A percentile compares a stretch with the other conserved stretches of the same genome.
Evolutionary conservation across 2,888 invertebrate genomes (phyloP).

Genomic region (Sarcophaga rosellei): DNA sequence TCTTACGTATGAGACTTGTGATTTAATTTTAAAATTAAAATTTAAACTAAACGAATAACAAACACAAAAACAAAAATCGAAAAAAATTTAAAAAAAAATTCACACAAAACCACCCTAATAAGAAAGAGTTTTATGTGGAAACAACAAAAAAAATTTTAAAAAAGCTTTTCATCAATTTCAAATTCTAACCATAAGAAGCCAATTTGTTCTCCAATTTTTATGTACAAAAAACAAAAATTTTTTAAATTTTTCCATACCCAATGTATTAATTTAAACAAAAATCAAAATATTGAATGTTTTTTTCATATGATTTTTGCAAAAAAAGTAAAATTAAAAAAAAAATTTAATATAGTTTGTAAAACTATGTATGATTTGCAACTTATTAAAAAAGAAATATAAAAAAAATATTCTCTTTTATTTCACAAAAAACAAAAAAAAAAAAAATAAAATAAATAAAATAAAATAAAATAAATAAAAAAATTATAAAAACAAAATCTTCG

Average conservation of each 20-base stretch:
- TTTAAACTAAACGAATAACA: no score
- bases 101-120: no score
- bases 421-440: constrained; percentile 48
- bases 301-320: constrained; percentile 71
- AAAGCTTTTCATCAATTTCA: constrained; percentile 31
- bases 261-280: background rate
- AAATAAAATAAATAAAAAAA: constrained; percentile 69
- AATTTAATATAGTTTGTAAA: background rate
- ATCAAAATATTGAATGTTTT: background rate
- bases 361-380: constrained; percentile 72
- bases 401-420: constrained; percentile 28
- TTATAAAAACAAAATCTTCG: constrained; percentile 68
- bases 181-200: background rate
- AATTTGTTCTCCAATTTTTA: background rate
- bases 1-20: constrained; percentile 65
- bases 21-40: constrained; percentile 44
- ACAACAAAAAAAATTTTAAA: constrained; percentile 35
- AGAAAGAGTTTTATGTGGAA: constrained; percentile 22
- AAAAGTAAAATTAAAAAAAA: no score
- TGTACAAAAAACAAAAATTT: background rate
- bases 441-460: constrained; percentile 68
- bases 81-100: no score
- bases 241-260: background rate
- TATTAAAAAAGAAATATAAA: constrained; percentile 55
- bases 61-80: no score